A percentile compares a stretch with the other conserved stretches of the same genome.
Evolutionary conservation across 1,140 invertebrate species (phyloP).

Genomic region (Papilio aristodemus): DNA sequence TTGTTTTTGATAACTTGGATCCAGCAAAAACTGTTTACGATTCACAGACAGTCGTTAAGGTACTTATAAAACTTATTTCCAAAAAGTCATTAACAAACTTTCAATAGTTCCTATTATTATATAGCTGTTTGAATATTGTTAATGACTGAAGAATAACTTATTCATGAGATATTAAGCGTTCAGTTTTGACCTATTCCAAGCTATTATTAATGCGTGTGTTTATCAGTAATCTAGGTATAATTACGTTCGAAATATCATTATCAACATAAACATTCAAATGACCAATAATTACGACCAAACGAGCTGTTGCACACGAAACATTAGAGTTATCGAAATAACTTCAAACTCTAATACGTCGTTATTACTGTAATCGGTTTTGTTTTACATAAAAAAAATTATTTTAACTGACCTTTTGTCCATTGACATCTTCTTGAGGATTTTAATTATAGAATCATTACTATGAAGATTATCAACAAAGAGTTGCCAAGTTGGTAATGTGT

Average conservation of each 20-base stretch:
- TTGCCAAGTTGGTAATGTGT: no score
- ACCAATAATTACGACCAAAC: slow-evolving; percentile 2
- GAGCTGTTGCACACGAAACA: not conserved
- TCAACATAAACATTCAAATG: not conserved
- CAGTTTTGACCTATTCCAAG: not conserved
- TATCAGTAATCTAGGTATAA: slow-evolving; percentile 18
- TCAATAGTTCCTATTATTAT: not conserved
- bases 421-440: no score
- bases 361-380: not conserved
- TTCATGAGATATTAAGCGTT: not conserved
- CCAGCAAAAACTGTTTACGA: no score
- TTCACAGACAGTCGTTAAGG: not conserved
- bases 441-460: no score
- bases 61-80: not conserved
- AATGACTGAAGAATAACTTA: not conserved
- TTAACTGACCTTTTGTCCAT: no score
- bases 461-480: no score
- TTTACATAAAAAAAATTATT: no score
- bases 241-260: slow-evolving; percentile 6
- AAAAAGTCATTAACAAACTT: not conserved
- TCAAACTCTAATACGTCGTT: not conserved
- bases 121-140: not conserved
- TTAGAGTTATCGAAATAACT: not conserved
- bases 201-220: not conserved
- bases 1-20: no score